Conservation (phyloP, 2,113 vertebrate species). For the Thalassarche chlororhynchos region DNA sequence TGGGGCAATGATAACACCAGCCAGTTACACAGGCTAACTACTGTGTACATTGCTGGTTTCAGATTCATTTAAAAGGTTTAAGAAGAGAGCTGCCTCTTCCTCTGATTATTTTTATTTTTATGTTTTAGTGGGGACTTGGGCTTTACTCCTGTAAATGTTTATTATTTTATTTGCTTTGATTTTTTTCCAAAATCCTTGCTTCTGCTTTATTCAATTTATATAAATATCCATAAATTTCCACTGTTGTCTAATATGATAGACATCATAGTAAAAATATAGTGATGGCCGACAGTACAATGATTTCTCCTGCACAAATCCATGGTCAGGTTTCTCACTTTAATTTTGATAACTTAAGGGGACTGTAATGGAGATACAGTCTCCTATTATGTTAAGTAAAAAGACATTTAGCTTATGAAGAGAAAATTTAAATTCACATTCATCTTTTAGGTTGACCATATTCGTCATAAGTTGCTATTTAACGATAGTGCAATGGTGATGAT, state of each 20-base stretch:
- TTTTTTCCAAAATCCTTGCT: background rate
- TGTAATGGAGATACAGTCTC: background rate
- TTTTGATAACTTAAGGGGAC: background rate
- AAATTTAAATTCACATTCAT: background rate
- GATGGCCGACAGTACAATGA: background rate
- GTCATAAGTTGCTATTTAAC: background rate
- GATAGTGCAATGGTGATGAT: background rate
- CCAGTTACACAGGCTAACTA: background rate
- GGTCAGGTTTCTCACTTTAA: background rate
- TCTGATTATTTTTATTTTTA: background rate
- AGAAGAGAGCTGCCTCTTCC: background rate
- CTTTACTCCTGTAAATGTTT: background rate
- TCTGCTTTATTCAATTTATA: background rate
- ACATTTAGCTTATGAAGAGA: background rate
- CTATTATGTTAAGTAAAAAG: background rate
- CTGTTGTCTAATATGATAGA: background rate
- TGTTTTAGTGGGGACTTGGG: background rate
- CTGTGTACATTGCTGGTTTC: background rate
- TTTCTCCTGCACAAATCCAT: background rate
- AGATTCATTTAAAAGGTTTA: background rate
- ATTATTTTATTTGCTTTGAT: background rate
- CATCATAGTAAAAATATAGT: background rate
- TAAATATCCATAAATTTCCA: background rate
- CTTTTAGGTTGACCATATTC: background rate
- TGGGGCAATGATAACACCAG: background rate